Base-by-base conservation (phyloP, 2,888 invertebrate genomes). In the Limenitis arthemis region DNA sequence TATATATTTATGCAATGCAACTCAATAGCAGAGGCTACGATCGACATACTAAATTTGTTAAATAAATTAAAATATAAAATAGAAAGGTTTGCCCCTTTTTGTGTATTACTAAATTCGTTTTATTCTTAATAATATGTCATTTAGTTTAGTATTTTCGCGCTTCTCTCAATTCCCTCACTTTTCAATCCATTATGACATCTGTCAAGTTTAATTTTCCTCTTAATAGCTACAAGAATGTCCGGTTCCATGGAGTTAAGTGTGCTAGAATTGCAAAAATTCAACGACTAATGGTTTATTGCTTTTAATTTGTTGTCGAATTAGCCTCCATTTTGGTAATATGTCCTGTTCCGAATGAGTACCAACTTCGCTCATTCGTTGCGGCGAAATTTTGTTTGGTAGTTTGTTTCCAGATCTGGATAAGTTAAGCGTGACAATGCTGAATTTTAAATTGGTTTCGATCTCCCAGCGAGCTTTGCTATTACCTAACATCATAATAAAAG, bases 351-450 rank as follows among this genome's bases (percentile, higher is more conserved):
- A 66, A 68, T 68, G 68, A 68, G 62, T 58, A 60, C 62, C 59
- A 67, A 67, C 67, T 66, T 67, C 66, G 67, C 68, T 69, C 66
- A 57, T 64, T 62, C 62, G 61, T 61, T 61, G 60, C 59, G 50
- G 51, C 47, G 53, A 52, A 64, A 61, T 64, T 63, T 64, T 61
- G 64, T 65, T 65, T 61, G 56, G 61, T 65, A 62, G 64, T 62
- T 62, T 59, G 62, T 61, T 61, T 57, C 58, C 54, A 64, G 61
- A 61, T 62, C 50, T 50, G 59, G 60, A 62, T 61, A 63, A 65
- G 59, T 60, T 61, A 51, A 59, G 51, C 56, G 58, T 59, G 59
- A 61, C 62, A 54, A 58, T 55, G 60, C 56, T 61, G 60, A 62
- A 64, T 62, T 63, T 62, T 59, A 62, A 64, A 64, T 62, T 61